phyloP scores from a whole-genome alignment of 2,113 vertebrate species.

The Pelobates fuscus region DNA sequence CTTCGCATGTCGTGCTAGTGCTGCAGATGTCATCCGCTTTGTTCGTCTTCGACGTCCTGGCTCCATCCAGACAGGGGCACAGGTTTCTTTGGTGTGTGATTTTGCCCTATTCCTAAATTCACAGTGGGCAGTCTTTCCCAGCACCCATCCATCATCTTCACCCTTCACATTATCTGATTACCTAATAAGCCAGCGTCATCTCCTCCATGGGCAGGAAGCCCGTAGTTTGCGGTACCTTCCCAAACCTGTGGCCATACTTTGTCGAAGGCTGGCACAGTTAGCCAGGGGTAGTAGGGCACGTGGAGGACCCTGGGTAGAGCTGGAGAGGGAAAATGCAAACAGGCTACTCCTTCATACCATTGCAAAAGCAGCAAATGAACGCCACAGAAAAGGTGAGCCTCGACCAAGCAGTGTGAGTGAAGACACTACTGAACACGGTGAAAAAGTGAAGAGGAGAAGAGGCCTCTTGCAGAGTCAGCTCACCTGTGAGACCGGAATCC shows the following conservation, averaged over 20 bases:
- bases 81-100: conserved; percentile 76
- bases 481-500: conserved; percentile 75
- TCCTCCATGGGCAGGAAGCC: conserved; percentile 76
- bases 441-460: conserved; percentile 66
- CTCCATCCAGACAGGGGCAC: conserved; percentile 74
- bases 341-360: conserved; percentile 46
- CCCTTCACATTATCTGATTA: conserved; percentile 72
- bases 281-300: conserved; percentile 61
- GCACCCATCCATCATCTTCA: conserved; percentile 59
- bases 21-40: conserved; percentile 74
- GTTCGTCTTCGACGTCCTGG: conserved; percentile 73
- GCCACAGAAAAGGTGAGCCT: background rate
- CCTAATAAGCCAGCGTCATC: conserved; percentile 67
- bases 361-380: conserved; percentile 8
- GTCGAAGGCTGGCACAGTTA: conserved; percentile 65
- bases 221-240: conserved; percentile 69
- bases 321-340: conserved; percentile 63
- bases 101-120: conserved; percentile 70
- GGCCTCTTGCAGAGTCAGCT: conserved; percentile 66
- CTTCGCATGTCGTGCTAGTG: conserved; percentile 72
- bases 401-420: conserved; percentile 18
- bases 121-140: conserved; percentile 70
- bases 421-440: conserved; percentile 63
- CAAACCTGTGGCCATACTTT: conserved; percentile 75
- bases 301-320: conserved; percentile 61